phyloP scores from a whole-genome alignment of 2,113 vertebrate genomes.

The Phocoena phocoena region DNA sequence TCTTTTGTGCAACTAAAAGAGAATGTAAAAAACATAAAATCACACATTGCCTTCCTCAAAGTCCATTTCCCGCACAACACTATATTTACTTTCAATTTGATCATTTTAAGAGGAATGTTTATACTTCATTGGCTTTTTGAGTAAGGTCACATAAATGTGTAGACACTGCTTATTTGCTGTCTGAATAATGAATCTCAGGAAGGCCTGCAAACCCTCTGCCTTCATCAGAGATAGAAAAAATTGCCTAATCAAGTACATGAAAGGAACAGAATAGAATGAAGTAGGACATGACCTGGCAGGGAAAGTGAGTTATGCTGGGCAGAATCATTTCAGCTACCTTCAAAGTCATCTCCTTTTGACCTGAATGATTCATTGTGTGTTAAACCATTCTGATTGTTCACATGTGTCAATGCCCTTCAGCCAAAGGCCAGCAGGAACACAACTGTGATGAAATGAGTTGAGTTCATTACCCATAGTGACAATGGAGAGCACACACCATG shows the following conservation, averaged over 20 bases:
- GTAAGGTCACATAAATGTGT: not conserved
- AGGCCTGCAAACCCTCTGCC: not conserved
- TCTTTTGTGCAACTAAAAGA: not conserved
- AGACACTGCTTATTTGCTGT: not conserved
- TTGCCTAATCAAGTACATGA: not conserved
- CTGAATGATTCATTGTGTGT: not conserved
- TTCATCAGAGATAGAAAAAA: not conserved
- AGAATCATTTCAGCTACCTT: not conserved
- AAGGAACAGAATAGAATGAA: not conserved
- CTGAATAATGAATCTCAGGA: conserved; percentile 6
- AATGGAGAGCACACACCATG: not conserved
- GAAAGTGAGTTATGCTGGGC: not conserved
- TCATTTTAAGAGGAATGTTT: conserved; percentile 32
- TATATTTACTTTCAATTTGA: not conserved
- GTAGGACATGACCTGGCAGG: not conserved
- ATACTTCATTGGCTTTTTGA: not conserved
- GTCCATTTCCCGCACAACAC: not conserved
- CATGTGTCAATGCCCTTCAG: not conserved
- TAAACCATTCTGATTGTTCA: not conserved
- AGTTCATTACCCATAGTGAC: not conserved
- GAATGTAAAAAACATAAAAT: not conserved
- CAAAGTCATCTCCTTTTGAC: not conserved
- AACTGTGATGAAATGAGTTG: not conserved
- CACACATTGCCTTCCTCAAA: not conserved
- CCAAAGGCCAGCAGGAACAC: not conserved